phyloP scores from a whole-genome alignment of 2,113 vertebrate genomes.

The Numenius arquata region DNA sequence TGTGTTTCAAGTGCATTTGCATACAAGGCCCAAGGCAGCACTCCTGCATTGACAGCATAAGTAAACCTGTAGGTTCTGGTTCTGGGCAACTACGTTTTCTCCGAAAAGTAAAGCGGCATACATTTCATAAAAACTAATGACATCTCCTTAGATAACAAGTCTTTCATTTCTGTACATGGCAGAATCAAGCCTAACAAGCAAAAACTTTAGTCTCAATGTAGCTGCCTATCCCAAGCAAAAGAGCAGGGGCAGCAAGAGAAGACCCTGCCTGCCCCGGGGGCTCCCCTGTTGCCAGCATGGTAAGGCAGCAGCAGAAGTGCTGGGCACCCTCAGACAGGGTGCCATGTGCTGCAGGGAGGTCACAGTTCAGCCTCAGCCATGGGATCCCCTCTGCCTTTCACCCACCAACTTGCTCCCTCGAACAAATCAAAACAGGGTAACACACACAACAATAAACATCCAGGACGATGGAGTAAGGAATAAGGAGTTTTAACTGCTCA shows the following conservation, averaged over 20 bases:
- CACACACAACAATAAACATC: not conserved
- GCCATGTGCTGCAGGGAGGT: no score
- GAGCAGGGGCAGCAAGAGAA: not conserved
- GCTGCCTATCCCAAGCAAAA: not conserved
- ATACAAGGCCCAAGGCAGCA: not conserved
- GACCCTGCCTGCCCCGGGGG: not conserved
- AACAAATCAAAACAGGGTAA: not conserved
- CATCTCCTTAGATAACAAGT: not conserved
- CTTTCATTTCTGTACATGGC: not conserved
- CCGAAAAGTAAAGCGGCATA: not conserved
- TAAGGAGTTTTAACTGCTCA: not conserved
- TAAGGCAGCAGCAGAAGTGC: no score
- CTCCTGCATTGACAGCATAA: not conserved
- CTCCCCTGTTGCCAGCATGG: accelerated
- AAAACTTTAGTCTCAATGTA: not conserved
- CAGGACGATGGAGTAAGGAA: not conserved
- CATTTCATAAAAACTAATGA: not conserved
- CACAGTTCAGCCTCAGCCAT: not conserved
- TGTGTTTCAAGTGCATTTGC: not conserved
- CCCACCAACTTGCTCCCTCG: not conserved
- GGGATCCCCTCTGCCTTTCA: no score
- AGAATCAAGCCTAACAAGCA: not conserved
- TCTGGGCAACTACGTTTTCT: not conserved
- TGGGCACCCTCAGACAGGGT: not conserved
- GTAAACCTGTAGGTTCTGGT: not conserved